Evolutionary conservation across 23 tunicate species (phyloP), one percentile per base, ranked within the genome.

Genomic region (Botrylloides violaceus): DNA sequence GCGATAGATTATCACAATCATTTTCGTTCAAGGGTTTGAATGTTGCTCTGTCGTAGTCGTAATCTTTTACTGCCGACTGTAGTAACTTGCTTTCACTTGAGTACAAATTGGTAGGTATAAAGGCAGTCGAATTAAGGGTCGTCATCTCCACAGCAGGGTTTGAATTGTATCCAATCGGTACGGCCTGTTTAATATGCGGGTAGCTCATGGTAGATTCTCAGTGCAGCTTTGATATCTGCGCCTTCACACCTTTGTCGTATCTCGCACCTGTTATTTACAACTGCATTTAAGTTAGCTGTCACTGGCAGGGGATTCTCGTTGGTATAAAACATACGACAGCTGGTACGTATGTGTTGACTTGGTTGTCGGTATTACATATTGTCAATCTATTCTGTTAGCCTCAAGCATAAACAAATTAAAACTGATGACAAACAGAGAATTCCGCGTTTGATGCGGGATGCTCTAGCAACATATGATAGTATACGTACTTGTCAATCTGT

Each of bases 381-480:
- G 70, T 63, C 70, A 63, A 63, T 63, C 35, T 43, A 9, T 43
- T 9, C n/a, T 15, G 53, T 43, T 43, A 9, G 53, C 53, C 53
- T 43, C 53, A 43, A 43, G 53, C 53, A 43, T 43, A 43, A 43
- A 43, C 53, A 43, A 43, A 7, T 43, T 43, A n/a, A 43, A 43
- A 43, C 15, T 43, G 53, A 43, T 43, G 53, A 15, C 12, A 43
- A 43, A 43, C 53, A 43, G 53, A 43, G 15, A 43, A 43, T 43
- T 43, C n/a, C 53, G 53, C 53, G 15, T 7, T 43, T 43, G 53
- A 43, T 43, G 15, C 53, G 53, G 53, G 15, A 15, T 15, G 53
- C 53, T 15, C 9, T 9, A 43, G 53, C 15, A 43, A 43, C 53
- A 43, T 15, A 15, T 7, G 15, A 43, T 43, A 43, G 12, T 43